Evolutionary conservation across 2,888 invertebrate species (phyloP).

Genomic region (Hymenopus coronatus): DNA sequence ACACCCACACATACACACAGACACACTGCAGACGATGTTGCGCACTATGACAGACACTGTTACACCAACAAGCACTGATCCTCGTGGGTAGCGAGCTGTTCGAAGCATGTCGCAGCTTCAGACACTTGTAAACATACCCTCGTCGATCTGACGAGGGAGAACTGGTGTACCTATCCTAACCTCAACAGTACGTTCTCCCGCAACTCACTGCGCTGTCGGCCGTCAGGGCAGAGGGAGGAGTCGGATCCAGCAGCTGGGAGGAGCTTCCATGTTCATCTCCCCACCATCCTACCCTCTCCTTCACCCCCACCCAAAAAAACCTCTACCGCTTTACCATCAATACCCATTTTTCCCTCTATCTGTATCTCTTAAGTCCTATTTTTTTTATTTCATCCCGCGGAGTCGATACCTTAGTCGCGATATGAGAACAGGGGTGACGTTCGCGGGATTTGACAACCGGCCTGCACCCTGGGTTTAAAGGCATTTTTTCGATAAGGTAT

Average conservation of each 20-base stretch:
- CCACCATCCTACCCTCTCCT: not conserved
- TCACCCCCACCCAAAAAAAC: not conserved
- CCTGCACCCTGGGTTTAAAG: no score
- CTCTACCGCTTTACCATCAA: not conserved
- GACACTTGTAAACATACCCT: not conserved
- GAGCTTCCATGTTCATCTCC: not conserved
- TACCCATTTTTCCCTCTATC: not conserved
- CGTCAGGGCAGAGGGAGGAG: not conserved
- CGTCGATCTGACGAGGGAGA: not conserved
- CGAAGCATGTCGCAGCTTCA: not conserved
- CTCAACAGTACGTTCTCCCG: not conserved
- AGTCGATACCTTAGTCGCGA: not conserved
- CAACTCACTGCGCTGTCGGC: not conserved
- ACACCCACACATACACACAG: not conserved
- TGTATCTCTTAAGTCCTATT: not conserved
- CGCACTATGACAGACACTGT: not conserved
- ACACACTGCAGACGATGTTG: no score
- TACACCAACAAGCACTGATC: not conserved
- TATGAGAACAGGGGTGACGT: no score
- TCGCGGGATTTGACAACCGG: no score
- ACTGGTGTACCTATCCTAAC: not conserved
- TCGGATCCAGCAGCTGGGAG: not conserved
- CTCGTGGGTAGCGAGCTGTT: not conserved
- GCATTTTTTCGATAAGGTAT: no score
- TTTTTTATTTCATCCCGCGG: not conserved